Base-by-base conservation (phyloP, 2,888 invertebrate genomes). In the Axea sp. region DNA sequence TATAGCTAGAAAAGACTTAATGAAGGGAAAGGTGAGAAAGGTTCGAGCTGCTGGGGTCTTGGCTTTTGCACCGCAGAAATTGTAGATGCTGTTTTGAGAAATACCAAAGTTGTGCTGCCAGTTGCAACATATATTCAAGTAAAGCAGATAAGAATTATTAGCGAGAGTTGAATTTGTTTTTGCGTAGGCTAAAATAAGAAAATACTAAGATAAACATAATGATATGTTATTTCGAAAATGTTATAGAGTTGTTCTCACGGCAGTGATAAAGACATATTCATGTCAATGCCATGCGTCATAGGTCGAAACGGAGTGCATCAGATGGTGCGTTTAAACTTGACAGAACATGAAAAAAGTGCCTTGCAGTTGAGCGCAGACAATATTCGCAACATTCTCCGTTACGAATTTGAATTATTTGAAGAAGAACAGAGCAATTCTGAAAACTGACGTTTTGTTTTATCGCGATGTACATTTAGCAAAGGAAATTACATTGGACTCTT, bases 281-380 rank as follows among this genome's bases (percentile, higher is more conserved):
- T 91, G 82, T 91, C 91, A 43, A 84, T 91, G 57, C 91, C 91
- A 2, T 89, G 89, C 77, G 88, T 90, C 60, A 77, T 91, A 62
- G 88, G 88, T 39, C 84, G 84, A 57, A 83, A 84, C 59, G 89
- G 89, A 55, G 87, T 91, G 43, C 87, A 87, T 59, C 87, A 89
- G 79, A 86, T 89, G 41, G 87, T 90, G 47, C 85, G 88, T 75
- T 89, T 90, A 83, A 87, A 85, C 59, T 82, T 90, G 53, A 88
- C 84, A 28, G 87, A 88, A 28, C 72, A 76, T 31, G 84, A 84
- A 74, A 85, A 84, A 77, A 73, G 74, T 26, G 80, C 77, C 35
- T 76, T 85, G 76, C 83, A 84, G 76, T 73, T 73, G 59, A 84
- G 83, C 57, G 83, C 84, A 59, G 81, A 85, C 79, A 79, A 59